Percentiles rank a stretch among this genome's conserved stretches.
Conservation (phyloP, 2,888 invertebrate genomes). For the Tethea ocularis region DNA sequence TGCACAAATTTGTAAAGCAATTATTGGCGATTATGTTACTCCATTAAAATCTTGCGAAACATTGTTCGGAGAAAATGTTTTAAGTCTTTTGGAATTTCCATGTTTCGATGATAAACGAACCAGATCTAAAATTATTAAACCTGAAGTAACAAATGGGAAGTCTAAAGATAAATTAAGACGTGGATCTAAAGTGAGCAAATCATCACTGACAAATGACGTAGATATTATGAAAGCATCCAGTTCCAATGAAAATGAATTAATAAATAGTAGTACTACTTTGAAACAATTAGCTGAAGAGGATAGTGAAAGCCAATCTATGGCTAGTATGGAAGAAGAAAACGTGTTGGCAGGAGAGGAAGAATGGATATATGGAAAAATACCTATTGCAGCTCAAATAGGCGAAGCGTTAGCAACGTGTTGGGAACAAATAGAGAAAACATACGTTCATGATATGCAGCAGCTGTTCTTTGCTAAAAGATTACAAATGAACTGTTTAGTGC, state of each 20-base stretch:
- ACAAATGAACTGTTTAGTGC: constrained; percentile 80
- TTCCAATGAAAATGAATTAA: constrained; percentile 40
- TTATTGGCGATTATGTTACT: constrained; percentile 68
- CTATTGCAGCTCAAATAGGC: constrained; percentile 60
- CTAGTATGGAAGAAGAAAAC: constrained; percentile 47
- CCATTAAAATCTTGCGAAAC: constrained; percentile 57
- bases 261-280: constrained; percentile 17
- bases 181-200: constrained; percentile 56
- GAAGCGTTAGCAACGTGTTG: constrained; percentile 75
- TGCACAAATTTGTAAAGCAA: constrained; percentile 74
- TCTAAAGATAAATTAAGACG: constrained; percentile 57
- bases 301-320: constrained; percentile 32
- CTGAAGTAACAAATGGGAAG: constrained; percentile 53
- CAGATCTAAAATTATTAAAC: constrained; percentile 67
- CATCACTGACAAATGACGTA: constrained; percentile 42
- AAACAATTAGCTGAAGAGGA: constrained; percentile 48
- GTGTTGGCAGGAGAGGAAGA: constrained; percentile 71
- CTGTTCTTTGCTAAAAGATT: constrained; percentile 83
- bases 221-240: constrained; percentile 53
- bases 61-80: constrained; percentile 71
- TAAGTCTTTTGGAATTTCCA: constrained; percentile 63
- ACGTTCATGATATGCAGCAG: constrained; percentile 81
- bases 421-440: constrained; percentile 77
- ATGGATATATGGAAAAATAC: constrained; percentile 74
- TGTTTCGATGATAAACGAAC: constrained; percentile 60